Evolutionary conservation across 1,140 invertebrate species (phyloP).

Genomic region (Colletes gigas): DNA sequence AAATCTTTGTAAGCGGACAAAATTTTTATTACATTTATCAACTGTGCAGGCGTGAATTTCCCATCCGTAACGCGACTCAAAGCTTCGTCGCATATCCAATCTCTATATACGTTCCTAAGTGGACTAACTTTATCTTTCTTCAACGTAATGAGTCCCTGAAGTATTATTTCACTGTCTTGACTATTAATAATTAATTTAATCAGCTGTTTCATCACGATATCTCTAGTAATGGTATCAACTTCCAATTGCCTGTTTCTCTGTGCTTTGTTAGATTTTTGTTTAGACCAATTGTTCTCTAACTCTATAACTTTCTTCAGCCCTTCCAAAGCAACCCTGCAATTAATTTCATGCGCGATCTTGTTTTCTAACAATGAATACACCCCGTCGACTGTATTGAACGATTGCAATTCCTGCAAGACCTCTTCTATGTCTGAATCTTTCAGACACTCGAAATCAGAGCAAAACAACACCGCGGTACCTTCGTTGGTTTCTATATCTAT

Average conservation of each 20-base stretch:
- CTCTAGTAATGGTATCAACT: conserved; percentile 54
- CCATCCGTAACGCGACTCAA: conserved; percentile 84
- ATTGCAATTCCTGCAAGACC: conserved; percentile 74
- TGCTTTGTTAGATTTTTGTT: conserved; percentile 60
- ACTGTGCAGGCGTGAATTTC: conserved; percentile 83
- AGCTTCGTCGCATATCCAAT: conserved; percentile 84
- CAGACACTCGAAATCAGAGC: conserved; percentile 63
- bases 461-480: conserved; percentile 68
- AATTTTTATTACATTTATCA: conserved; percentile 82
- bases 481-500: conserved; percentile 70
- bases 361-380: conserved; percentile 76
- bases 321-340: conserved; percentile 80
- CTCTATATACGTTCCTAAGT: conserved; percentile 80
- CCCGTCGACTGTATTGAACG: conserved; percentile 65
- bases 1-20: conserved; percentile 72
- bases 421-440: conserved; percentile 74
- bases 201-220: conserved; percentile 78
- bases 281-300: conserved; percentile 78
- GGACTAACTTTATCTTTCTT: conserved; percentile 74
- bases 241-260: conserved; percentile 11
- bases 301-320: conserved; percentile 81
- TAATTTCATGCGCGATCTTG: conserved; percentile 80
- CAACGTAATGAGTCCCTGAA: conserved; percentile 78
- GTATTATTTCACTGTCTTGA: conserved; percentile 75
- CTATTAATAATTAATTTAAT: conserved; percentile 78